phyloP scores from a whole-genome alignment of 2,888 invertebrate species.

The Brenthis hecate region DNA sequence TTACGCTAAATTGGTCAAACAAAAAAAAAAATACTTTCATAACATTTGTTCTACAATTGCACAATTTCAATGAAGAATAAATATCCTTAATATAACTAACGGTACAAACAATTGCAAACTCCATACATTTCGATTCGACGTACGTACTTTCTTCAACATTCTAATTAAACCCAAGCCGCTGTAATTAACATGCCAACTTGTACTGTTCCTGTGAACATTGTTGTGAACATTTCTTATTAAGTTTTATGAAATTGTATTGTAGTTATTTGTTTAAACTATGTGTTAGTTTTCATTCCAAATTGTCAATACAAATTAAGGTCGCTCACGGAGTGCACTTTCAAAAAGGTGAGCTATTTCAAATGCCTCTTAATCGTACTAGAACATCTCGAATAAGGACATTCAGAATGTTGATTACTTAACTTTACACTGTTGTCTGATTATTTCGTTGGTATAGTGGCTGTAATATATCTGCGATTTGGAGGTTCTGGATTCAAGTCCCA shows the following conservation, averaged over 20 bases:
- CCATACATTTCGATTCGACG: slow-evolving; percentile 30
- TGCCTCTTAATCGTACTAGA: neutral
- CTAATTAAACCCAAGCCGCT: slow-evolving; percentile 31
- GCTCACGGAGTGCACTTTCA: neutral
- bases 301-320: neutral
- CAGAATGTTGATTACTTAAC: neutral
- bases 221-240: slow-evolving; percentile 42
- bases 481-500: too few relatives aligned
- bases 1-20: too few relatives aligned
- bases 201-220: slow-evolving; percentile 38
- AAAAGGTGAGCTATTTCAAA: neutral
- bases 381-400: neutral
- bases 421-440: neutral
- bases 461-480: too few relatives aligned
- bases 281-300: slow-evolving; percentile 5
- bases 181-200: slow-evolving; percentile 33
- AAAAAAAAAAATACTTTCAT: too few relatives aligned
- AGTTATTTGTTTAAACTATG: neutral
- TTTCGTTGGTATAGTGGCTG: too few relatives aligned
- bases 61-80: too few relatives aligned
- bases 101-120: neutral
- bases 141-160: slow-evolving; percentile 35
- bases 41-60: too few relatives aligned
- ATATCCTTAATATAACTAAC: too few relatives aligned
- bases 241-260: slow-evolving; percentile 40